Evolutionary conservation across 2,888 invertebrate species (phyloP), one percentile per base, ranked within the genome.

Genomic region (Argynnis bischoffii): DNA sequence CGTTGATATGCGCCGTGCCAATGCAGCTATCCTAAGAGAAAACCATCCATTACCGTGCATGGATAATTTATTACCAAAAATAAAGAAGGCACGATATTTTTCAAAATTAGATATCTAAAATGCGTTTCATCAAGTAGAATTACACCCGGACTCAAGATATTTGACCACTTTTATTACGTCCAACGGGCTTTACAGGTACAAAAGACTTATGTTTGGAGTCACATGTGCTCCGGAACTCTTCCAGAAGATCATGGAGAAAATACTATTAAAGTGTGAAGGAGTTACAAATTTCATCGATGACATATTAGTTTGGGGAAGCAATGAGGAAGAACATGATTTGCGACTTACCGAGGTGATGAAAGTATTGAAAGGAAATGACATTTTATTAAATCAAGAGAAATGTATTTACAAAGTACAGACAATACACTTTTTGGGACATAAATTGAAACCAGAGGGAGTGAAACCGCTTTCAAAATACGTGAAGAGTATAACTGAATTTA

Each of bases 191-290:
- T 21, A 21, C 21, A 21, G 55, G 15, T 26, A 55, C 21, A 55
- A 55, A 55, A 55, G 21, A 31, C 21, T 18, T 21, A 18, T 55
- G 18, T 55, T 21, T 15, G 18, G 21, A 26, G 26, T 14, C 26
- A 26, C 21, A 26, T 21, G 55, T 31, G 55, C 55, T 15, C 55
- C 55, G 26, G 55, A 55, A 55, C 18, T 55, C 3, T 55, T 55
- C 26, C 26, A 31, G 26, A 26, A 55, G 21, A 21, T 21, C 21
- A 21, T 21, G 21, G 21, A 21, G 21, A 55, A 55, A 26, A 31
- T 55, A 26, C 26, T 55, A 54, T 21, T 54, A 54, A 18, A 18
- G 13, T 54, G 54, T 21, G 50, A 50, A 50, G 50, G n/a, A 15
- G 16, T 6, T n/a, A n/a, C 16, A 1, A 50, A 50, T 50, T 50